phyloP scores from a whole-genome alignment of 1,140 invertebrate species.

The Pseudomyrmex flavicornis region DNA sequence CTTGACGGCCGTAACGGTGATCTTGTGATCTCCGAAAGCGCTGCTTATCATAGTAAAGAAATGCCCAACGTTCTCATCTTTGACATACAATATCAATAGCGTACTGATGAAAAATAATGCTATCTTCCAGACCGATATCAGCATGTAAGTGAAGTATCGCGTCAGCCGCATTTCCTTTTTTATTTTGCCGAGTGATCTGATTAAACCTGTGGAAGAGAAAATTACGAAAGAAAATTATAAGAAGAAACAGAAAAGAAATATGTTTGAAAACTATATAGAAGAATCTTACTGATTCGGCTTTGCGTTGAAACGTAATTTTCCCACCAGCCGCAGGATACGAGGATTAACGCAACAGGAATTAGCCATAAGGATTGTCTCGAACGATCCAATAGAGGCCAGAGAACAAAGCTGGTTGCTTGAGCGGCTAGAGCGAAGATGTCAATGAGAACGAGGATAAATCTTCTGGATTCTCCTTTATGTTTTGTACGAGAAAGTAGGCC shows the following conservation, averaged over 20 bases:
- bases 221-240: slow-evolving; percentile 68
- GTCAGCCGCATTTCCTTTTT: slow-evolving; percentile 93
- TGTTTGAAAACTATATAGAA: not conserved
- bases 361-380: slow-evolving; percentile 90
- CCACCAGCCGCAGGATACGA: slow-evolving; percentile 98
- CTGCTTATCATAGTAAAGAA: slow-evolving; percentile 91
- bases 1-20: slow-evolving; percentile 87
- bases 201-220: slow-evolving; percentile 86
- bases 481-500: slow-evolving; percentile 92
- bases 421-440: slow-evolving; percentile 93
- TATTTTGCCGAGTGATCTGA: slow-evolving; percentile 92
- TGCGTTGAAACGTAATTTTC: slow-evolving; percentile 96
- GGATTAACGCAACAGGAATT: slow-evolving; percentile 92
- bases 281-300: slow-evolving; percentile 88
- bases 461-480: slow-evolving; percentile 90
- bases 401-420: slow-evolving; percentile 94
- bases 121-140: slow-evolving; percentile 96
- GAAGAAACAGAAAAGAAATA: slow-evolving; percentile 6
- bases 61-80: slow-evolving; percentile 91
- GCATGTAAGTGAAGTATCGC: slow-evolving; percentile 95
- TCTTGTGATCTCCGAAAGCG: slow-evolving; percentile 92
- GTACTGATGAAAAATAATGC: slow-evolving; percentile 91
- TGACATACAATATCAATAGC: slow-evolving; percentile 90
- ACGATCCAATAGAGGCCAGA: slow-evolving; percentile 93
- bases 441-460: slow-evolving; percentile 92